phyloP scores from a whole-genome alignment of 1,140 invertebrate genomes.

The Spodoptera frugiperda region DNA sequence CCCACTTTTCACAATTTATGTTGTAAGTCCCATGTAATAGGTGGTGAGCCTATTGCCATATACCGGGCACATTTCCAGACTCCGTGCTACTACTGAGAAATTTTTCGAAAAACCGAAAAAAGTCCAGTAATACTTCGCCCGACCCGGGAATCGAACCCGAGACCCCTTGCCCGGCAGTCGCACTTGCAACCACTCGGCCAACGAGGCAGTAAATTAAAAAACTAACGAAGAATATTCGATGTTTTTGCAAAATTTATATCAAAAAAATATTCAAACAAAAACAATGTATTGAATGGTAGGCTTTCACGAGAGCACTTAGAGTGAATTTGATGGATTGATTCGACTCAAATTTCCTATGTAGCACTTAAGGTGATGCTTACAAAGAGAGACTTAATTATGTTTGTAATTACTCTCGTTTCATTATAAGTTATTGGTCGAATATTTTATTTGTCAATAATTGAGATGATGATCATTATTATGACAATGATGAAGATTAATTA shows the following conservation, averaged over 20 bases:
- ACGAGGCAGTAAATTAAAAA: neutral
- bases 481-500: too few species aligned
- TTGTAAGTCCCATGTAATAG: too few species aligned
- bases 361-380: neutral
- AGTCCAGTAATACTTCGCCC: too few species aligned
- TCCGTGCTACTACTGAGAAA: too few species aligned
- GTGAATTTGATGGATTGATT: slow-evolving; percentile 3
- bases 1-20: too few species aligned
- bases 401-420: neutral
- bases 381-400: slow-evolving; percentile 4
- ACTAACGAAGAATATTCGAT: neutral
- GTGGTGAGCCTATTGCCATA: too few species aligned
- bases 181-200: too few species aligned
- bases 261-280: slow-evolving; percentile 8
- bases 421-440: neutral
- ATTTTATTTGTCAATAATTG: neutral
- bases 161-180: too few species aligned
- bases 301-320: slow-evolving; percentile 20
- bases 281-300: slow-evolving; percentile 20
- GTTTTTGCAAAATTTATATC: neutral
- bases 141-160: too few species aligned
- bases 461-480: too few species aligned
- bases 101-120: too few species aligned
- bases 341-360: slow-evolving; percentile 10
- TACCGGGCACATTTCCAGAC: too few species aligned